Percentiles rank a stretch among this genome's conserved stretches.
Conservation (phyloP, 2,888 invertebrate species). For the Acrobasis suavella region DNA sequence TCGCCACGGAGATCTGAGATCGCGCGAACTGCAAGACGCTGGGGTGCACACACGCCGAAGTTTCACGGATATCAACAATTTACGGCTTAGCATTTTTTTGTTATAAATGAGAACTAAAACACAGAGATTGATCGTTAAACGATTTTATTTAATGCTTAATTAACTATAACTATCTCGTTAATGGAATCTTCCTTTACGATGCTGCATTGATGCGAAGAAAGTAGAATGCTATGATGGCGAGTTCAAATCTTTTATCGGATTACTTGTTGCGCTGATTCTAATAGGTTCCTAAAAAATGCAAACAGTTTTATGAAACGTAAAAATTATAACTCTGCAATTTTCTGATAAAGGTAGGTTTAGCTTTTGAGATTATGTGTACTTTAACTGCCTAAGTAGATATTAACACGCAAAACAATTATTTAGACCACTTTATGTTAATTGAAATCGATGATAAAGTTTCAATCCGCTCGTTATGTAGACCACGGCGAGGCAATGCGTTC, state of each 20-base stretch:
- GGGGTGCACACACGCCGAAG: constrained; percentile 3
- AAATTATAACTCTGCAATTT: too few species aligned
- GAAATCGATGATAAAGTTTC: neutral
- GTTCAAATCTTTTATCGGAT: neutral
- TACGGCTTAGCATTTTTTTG: constrained; percentile 17
- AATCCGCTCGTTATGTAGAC: neutral
- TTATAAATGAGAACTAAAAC: neutral
- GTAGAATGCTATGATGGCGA: neutral
- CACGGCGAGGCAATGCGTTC: constrained; percentile 33
- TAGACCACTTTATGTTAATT: neutral
- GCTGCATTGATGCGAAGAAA: neutral
- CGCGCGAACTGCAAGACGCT: constrained; percentile 28
- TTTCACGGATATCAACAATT: constrained; percentile 26
- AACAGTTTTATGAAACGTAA: too few species aligned
- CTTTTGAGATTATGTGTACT: too few species aligned
- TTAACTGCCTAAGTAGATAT: too few species aligned
- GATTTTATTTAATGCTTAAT: neutral
- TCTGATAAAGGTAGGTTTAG: too few species aligned
- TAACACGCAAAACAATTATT: too few species aligned
- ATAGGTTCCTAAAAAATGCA: too few species aligned
- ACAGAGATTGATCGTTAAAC: neutral
- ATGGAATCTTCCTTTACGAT: neutral
- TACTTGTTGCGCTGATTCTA: too few species aligned
- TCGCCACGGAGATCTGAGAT: constrained; percentile 48
- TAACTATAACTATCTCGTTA: neutral